Base-by-base conservation (phyloP, 2,888 invertebrate species). In the Ophonus ardosiacus region DNA sequence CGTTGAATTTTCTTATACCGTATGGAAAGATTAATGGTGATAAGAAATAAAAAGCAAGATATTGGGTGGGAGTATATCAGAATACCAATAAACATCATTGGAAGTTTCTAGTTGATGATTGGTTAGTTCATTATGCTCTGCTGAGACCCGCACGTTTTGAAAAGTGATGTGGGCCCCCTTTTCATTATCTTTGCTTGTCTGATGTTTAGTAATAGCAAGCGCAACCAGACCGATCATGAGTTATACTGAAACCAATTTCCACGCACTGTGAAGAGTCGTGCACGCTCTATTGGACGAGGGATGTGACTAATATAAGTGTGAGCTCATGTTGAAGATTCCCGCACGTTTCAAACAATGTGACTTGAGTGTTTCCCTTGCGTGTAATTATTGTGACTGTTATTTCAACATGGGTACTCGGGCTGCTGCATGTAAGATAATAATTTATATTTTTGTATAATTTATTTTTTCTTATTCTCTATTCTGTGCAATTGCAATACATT, bases 381-480 rank as follows among this genome's bases (percentile, higher is more conserved):
- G 91, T 91, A 91, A 91, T 91, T 91, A 91, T 91, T 91, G 91
- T 91, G 91, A 91, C 91, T 91, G 91, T 91, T 91, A 91, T 91
- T 91, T 91, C 91, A 96, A 95, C 92, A 97, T 97, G 97, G 97
- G 97, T 92, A 98, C 97, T 89, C 94, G 97, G 93, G 97, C 97
- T 91, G 97, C 97, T 91, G 97, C 97, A 91, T 98, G 97, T 97
- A 94, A 96, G 97, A 94, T 89, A 89, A 88, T 88, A 88, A 40
- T 74, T 74, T 40, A 74, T 74, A 87, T 87, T 87, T 86, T 86
- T 86, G 86, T 76, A 86, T 51, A 51, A 43, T 80, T 87, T 87
- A 86, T 85, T 87, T 86, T 87, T 83, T 86, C 74, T 85, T 81
- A 76, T 61, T 76, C 15, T 59, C 43, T 59, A 31, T 31, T 59